Percentiles rank a stretch among this genome's conserved stretches.
phyloP scores from a whole-genome alignment of 2,888 invertebrate genomes.

The Erebia aethiops region DNA sequence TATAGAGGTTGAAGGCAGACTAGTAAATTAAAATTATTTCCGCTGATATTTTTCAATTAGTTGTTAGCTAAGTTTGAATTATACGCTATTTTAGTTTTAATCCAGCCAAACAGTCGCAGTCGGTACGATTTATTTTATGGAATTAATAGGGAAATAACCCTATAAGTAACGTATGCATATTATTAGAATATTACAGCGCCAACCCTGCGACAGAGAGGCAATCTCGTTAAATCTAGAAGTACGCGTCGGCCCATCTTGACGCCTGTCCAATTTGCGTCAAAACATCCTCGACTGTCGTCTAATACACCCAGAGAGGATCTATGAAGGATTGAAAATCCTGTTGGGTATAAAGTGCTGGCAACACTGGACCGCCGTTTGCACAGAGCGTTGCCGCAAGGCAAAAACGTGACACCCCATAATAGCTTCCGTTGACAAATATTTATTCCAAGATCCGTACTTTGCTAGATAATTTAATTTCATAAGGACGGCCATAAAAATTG shows the following conservation, averaged over 20 bases:
- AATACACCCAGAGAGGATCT: slow-evolving; percentile 36
- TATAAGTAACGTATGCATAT: neutral
- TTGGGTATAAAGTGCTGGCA: slow-evolving; percentile 14
- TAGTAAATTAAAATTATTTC: too few species aligned
- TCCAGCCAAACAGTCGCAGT: too few species aligned
- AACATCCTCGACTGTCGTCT: slow-evolving; percentile 42
- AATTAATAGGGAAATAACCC: too few species aligned
- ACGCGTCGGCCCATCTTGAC: slow-evolving; percentile 52
- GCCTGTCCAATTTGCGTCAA: slow-evolving; percentile 76
- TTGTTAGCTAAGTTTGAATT: too few species aligned
- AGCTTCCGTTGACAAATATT: slow-evolving; percentile 8
- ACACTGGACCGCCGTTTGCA: slow-evolving; percentile 1
- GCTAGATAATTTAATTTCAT: neutral
- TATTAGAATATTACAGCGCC: slow-evolving; percentile 34
- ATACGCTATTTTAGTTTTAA: too few species aligned
- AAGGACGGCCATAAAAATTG: neutral
- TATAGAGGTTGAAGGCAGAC: too few species aligned
- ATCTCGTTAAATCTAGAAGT: slow-evolving; percentile 67
- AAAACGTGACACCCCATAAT: slow-evolving; percentile 15
- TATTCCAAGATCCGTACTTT: slow-evolving; percentile 1
- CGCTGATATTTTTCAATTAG: too few species aligned
- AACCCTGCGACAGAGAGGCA: slow-evolving; percentile 55
- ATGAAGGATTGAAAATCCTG: slow-evolving; percentile 33
- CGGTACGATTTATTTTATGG: too few species aligned
- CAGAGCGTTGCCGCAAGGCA: slow-evolving; percentile 7